Evolutionary conservation across 1,140 invertebrate genomes (phyloP), one percentile per base, ranked within the genome.

Genomic region (Holcopasites calliopsidis): DNA sequence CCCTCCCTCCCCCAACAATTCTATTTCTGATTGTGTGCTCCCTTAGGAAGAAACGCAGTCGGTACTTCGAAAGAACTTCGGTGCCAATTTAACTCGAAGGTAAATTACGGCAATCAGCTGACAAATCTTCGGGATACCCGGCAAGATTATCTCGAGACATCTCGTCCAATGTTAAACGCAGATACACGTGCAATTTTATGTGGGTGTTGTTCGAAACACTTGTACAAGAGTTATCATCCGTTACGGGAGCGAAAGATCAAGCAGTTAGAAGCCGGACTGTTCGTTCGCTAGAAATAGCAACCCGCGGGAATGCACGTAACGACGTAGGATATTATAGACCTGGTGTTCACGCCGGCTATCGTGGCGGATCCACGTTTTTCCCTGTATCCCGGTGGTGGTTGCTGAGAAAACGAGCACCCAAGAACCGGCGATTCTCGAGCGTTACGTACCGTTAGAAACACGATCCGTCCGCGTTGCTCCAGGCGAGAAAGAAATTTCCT

Each of bases 361-460:
- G 58, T 26, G 23, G 31, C 28, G 33, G 21, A 66, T 74, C 31
- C 71, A 21, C n/a, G 26, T 80, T 23, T 81, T 79, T 82, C 81
- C 74, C 80, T 82, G 79, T 61, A 81, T 80, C 69, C 66, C 44
- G 44, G 77, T 52, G 66, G 60, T 68, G 60, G 60, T 66, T 66
- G 58, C 54, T 49, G 79, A 80, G 77, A 72, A 76, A 68, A 80
- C 65, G 65, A 44, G 61, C 75, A 62, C 70, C 80, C 83, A 75
- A 77, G 49, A 82, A 77, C 75, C 65, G 64, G 69, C 52, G 77
- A 88, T 86, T 85, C 79, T 40, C 77, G 82, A 86, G 84, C 84
- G 86, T 88, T 88, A 87, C 52, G 79, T 76, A 87, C 88, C 86
- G 88, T 89, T 89, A 88, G 77, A 54, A 71, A 28, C 44, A 26